Percentiles rank a stretch among this genome's conserved stretches.
phyloP scores from a whole-genome alignment of 2,888 invertebrate species.

The Agrilus biguttatus region DNA sequence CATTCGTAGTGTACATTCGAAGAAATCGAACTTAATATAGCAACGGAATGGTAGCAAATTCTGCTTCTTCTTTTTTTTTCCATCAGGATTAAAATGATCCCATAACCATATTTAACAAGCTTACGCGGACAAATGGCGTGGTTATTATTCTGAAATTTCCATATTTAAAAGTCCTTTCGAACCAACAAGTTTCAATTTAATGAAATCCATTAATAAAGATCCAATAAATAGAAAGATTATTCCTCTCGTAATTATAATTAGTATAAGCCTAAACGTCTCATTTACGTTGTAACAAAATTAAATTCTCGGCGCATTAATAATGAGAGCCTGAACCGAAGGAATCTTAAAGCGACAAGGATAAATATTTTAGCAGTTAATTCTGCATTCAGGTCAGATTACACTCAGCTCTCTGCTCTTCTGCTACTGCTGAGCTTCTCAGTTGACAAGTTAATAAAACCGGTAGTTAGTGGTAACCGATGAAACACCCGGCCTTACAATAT shows the following conservation, averaged over 20 bases:
- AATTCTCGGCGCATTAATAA: constrained; percentile 8
- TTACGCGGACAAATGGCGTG: too few species aligned
- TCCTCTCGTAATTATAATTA: constrained; percentile 9
- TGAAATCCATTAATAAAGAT: constrained; percentile 2
- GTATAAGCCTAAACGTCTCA: constrained; percentile 8
- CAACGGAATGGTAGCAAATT: too few species aligned
- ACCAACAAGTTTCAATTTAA: too few species aligned
- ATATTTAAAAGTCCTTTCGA: too few species aligned
- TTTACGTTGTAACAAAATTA: constrained; percentile 9
- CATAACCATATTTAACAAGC: too few species aligned
- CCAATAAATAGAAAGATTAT: constrained; percentile 9
- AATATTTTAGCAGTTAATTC: constrained; percentile 26
- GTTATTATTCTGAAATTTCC: too few species aligned
- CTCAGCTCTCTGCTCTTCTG: constrained; percentile 6
- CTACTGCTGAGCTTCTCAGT: constrained; percentile 4
- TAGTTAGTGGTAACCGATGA: constrained; percentile 12
- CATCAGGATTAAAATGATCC: too few species aligned
- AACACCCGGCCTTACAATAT: constrained; percentile 5
- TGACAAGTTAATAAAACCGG: constrained; percentile 24
- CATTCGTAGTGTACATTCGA: too few species aligned
- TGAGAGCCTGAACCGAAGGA: constrained; percentile 15
- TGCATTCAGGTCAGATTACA: constrained; percentile 22
- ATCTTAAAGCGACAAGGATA: constrained; percentile 22
- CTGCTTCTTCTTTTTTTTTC: too few species aligned
- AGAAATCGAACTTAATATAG: too few species aligned